A percentile compares a stretch with the other conserved stretches of the same genome.
Conservation (phyloP, 2,113 vertebrate genomes). For the Percopsis transmontana region DNA sequence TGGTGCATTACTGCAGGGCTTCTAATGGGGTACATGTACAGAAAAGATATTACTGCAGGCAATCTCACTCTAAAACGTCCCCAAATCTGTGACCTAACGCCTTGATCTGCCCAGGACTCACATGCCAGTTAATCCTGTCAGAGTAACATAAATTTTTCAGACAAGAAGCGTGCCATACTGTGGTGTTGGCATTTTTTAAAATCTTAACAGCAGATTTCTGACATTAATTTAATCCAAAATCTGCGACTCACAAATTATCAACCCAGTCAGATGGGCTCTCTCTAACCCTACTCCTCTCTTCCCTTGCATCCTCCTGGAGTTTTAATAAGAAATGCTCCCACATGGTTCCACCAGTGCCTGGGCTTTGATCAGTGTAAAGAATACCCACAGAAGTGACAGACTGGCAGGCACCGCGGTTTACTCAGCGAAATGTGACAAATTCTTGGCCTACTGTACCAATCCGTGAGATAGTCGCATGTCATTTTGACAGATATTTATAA, state of each 20-base stretch:
- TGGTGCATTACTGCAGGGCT: constrained; percentile 29
- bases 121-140: neutral
- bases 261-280: constrained; percentile 43
- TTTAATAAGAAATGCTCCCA: constrained; percentile 19
- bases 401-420: constrained; percentile 34
- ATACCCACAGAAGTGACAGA: constrained; percentile 21
- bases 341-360: neutral
- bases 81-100: constrained; percentile 13
- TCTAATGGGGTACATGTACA: constrained; percentile 12
- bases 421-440: constrained; percentile 32
- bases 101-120: neutral
- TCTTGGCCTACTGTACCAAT: constrained; percentile 7
- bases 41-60: constrained; percentile 3
- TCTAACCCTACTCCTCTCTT: neutral
- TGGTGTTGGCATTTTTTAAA: neutral
- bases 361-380: constrained; percentile 54
- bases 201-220: constrained; percentile 13
- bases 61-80: constrained; percentile 3
- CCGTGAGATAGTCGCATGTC: constrained; percentile 55
- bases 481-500: constrained; percentile 38
- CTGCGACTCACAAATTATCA: constrained; percentile 42
- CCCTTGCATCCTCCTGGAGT: neutral
- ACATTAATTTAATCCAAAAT: constrained; percentile 11
- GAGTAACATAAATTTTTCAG: neutral
- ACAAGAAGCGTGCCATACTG: neutral